Evolutionary conservation across 2,113 vertebrate genomes (phyloP).

Genomic region (Melanerpes formicivorus): DNA sequence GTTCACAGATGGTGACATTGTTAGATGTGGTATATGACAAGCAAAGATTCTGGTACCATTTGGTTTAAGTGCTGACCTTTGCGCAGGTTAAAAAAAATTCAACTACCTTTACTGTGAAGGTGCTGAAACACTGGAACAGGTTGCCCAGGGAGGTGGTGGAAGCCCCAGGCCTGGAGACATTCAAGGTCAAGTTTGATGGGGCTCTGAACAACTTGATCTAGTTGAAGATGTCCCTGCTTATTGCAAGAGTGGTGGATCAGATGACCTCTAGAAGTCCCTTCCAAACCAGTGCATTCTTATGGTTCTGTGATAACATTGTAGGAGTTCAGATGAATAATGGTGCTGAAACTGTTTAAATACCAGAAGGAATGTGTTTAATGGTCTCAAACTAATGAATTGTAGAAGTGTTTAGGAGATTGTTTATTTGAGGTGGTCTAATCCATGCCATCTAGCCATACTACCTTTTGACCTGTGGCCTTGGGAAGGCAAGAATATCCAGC

Average conservation of each 20-base stretch:
- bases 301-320: background rate
- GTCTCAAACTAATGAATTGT: background rate
- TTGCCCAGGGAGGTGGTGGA: too few relatives aligned
- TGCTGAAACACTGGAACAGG: too few relatives aligned
- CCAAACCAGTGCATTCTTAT: too few relatives aligned
- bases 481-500: background rate
- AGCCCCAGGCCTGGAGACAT: too few relatives aligned
- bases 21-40: background rate
- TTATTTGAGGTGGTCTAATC: background rate
- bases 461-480: background rate
- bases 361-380: background rate
- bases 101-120: background rate
- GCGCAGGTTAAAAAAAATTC: background rate
- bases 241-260: too few relatives aligned
- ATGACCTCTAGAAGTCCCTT: too few relatives aligned
- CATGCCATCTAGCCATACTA: background rate
- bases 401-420: background rate
- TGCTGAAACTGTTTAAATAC: background rate
- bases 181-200: too few relatives aligned
- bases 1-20: conserved; percentile 34
- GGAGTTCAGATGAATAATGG: background rate
- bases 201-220: too few relatives aligned
- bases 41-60: background rate
- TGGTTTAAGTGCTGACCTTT: background rate
- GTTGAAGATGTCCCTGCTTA: too few relatives aligned